A percentile compares a stretch with the other conserved stretches of the same genome.
phyloP scores from a whole-genome alignment of 2,888 invertebrate species.

The Pandemis heparana region DNA sequence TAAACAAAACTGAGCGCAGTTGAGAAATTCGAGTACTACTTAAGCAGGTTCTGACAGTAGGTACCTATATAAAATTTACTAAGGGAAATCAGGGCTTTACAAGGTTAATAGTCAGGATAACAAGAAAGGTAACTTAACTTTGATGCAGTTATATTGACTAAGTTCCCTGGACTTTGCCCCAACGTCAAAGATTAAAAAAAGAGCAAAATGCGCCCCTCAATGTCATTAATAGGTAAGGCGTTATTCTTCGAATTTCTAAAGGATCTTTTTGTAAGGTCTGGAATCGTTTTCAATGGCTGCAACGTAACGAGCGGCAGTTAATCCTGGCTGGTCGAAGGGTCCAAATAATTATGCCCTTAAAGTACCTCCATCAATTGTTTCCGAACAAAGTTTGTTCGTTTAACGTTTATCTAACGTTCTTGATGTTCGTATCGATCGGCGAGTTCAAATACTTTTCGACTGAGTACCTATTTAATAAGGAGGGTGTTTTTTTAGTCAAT shows the following conservation, averaged over 20 bases:
- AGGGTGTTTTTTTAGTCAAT: too few species aligned
- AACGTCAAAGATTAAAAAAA: not conserved
- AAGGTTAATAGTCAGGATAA: too few species aligned
- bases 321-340: constrained; percentile 11
- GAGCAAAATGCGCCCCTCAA: not conserved
- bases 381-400: not conserved
- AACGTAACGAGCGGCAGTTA: constrained; percentile 32
- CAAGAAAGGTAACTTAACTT: too few species aligned
- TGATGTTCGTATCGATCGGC: constrained; percentile 11
- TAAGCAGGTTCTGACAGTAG: too few species aligned
- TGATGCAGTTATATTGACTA: not conserved
- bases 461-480: too few species aligned
- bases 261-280: constrained; percentile 1
- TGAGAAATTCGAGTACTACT: too few species aligned
- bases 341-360: constrained; percentile 34
- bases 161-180: not conserved
- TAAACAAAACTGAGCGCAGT: too few species aligned
- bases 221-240: constrained; percentile 3
- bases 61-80: too few species aligned
- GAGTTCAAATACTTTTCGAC: not conserved
- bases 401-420: not conserved
- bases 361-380: constrained; percentile 30
- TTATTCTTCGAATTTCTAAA: not conserved
- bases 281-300: constrained; percentile 16
- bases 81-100: too few species aligned